These are phyloP conservation scores for Agriopis leucophaearia DNA, from an alignment of 2,888 invertebrate species.

Conservation along the genomic window DNA sequence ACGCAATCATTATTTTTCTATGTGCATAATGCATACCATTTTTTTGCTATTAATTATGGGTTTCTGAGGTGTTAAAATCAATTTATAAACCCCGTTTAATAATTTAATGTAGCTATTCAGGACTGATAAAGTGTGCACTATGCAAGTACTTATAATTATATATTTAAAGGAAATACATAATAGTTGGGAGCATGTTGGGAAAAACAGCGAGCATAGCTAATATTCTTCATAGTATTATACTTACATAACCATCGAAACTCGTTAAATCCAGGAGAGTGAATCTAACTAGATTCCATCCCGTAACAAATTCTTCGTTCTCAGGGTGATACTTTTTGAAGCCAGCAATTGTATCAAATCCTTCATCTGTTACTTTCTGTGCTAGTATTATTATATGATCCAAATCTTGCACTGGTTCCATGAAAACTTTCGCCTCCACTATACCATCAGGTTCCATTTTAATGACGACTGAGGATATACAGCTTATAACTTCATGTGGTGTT, in stretches of 20 bases:
- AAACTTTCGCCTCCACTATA: slow-evolving; percentile 56
- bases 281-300: slow-evolving; percentile 56
- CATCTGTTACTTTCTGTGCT: slow-evolving; percentile 49
- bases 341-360: slow-evolving; percentile 51
- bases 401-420: slow-evolving; percentile 48
- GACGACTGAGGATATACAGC: slow-evolving; percentile 58
- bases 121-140: too few relatives aligned
- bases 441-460: slow-evolving; percentile 58
- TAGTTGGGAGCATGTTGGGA: too few relatives aligned
- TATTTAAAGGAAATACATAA: too few relatives aligned
- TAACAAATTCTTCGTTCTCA: slow-evolving; percentile 43
- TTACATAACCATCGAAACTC: slow-evolving; percentile 56
- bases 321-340: slow-evolving; percentile 54
- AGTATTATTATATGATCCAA: slow-evolving; percentile 57
- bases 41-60: too few relatives aligned
- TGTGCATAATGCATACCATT: too few relatives aligned
- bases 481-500: slow-evolving; percentile 51
- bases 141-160: too few relatives aligned
- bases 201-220: neutral
- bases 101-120: too few relatives aligned
- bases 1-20: too few relatives aligned
- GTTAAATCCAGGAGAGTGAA: slow-evolving; percentile 49
- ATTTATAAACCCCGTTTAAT: too few relatives aligned
- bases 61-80: too few relatives aligned
- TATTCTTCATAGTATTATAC: slow-evolving; percentile 35